Percentiles rank a stretch among this genome's conserved stretches.
Evolutionary conservation across 2,888 invertebrate genomes (phyloP).

Genomic region (Xylota sylvarum): DNA sequence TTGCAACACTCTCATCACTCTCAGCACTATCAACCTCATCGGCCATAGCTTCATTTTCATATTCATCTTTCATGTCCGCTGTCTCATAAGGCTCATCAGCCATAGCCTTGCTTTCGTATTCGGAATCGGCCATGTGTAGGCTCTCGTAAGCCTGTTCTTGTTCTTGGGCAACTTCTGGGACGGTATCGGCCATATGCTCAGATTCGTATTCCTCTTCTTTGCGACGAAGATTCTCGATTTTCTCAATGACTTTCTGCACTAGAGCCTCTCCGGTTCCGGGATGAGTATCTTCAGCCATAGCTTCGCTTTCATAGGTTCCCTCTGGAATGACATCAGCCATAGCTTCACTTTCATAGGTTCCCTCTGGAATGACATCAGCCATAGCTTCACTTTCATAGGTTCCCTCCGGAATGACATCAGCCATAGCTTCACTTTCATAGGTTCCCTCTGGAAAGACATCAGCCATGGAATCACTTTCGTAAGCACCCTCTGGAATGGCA

Average conservation of each 20-base stretch:
- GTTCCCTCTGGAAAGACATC: neutral
- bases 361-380: slow-evolving; percentile 30
- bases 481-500: neutral
- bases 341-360: neutral
- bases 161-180: slow-evolving; percentile 20
- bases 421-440: slow-evolving; percentile 20
- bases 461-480: slow-evolving; percentile 19
- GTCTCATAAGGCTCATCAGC: slow-evolving; percentile 31
- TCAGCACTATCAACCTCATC: neutral
- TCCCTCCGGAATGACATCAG: neutral
- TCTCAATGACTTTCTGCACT: neutral
- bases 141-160: neutral
- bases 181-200: neutral
- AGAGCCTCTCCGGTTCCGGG: neutral
- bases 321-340: slow-evolving; percentile 29
- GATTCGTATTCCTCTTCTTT: neutral
- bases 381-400: slow-evolving; percentile 12
- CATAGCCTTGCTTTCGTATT: slow-evolving; percentile 10
- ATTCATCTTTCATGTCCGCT: slow-evolving; percentile 10
- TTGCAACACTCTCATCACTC: neutral
- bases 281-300: slow-evolving; percentile 7
- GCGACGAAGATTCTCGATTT: slow-evolving; percentile 2
- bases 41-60: slow-evolving; percentile 18
- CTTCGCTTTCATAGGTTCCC: slow-evolving; percentile 6
- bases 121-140: slow-evolving; percentile 13